A percentile compares a stretch with the other conserved stretches of the same genome.
Evolutionary conservation across 2,888 invertebrate genomes (phyloP).

Genomic region (Andrena hattorfiana): DNA sequence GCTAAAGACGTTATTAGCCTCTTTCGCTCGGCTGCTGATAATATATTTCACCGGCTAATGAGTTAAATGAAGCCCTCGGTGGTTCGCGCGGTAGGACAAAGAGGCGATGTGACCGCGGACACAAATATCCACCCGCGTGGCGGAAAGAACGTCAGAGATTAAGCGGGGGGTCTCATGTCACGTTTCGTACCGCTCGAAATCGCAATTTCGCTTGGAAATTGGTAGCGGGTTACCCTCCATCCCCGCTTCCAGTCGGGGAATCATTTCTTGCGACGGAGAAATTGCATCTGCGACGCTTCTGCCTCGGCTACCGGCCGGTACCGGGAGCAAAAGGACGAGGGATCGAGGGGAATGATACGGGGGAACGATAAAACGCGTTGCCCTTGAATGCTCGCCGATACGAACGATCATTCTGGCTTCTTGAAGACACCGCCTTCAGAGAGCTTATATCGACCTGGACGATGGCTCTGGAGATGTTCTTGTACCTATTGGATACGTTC

Average conservation of each 20-base stretch:
- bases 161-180: background rate
- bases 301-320: conserved; percentile 35
- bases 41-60: conserved; percentile 58
- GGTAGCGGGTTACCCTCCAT: conserved; percentile 1
- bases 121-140: conserved; percentile 27
- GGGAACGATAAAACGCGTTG: conserved; percentile 68
- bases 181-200: conserved; percentile 19
- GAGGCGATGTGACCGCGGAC: conserved; percentile 20
- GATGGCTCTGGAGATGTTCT: background rate
- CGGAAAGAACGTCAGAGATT: conserved; percentile 36
- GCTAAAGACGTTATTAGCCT: conserved; percentile 59
- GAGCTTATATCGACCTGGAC: background rate
- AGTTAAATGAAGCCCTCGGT: conserved; percentile 38
- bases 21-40: conserved; percentile 36
- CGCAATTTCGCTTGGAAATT: conserved; percentile 38
- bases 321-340: conserved; percentile 40
- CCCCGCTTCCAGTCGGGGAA: background rate
- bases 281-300: conserved; percentile 43
- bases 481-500: background rate
- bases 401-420: conserved; percentile 62
- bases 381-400: conserved; percentile 43
- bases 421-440: conserved; percentile 35
- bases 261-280: conserved; percentile 40
- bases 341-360: conserved; percentile 44
- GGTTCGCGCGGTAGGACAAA: conserved; percentile 34